Conservation (phyloP, 2,888 invertebrate species). For the Anoplius nigerrimus region DNA sequence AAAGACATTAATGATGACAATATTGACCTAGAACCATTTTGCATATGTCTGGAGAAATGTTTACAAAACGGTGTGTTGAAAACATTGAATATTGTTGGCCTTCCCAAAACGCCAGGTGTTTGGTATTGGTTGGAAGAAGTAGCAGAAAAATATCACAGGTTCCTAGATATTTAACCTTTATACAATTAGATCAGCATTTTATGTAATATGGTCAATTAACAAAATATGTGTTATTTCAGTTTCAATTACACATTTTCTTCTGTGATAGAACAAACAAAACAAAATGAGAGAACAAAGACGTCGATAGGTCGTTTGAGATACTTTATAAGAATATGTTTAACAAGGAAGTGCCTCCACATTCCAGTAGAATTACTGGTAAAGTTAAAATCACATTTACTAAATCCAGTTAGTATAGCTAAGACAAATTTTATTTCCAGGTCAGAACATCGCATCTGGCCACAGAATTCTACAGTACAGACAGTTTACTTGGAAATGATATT, state of each 20-base stretch:
- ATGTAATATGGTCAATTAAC: not conserved
- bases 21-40: slow-evolving; percentile 75
- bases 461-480: slow-evolving; percentile 69
- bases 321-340: slow-evolving; percentile 76
- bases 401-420: not conserved
- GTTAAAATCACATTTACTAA: slow-evolving; percentile 5
- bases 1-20: slow-evolving; percentile 76
- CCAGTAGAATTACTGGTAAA: slow-evolving; percentile 76
- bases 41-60: slow-evolving; percentile 78
- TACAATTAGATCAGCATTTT: slow-evolving; percentile 13
- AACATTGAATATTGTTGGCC: slow-evolving; percentile 71
- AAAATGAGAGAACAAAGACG: slow-evolving; percentile 73
- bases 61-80: slow-evolving; percentile 77
- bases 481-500: slow-evolving; percentile 81
- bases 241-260: slow-evolving; percentile 67
- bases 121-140: slow-evolving; percentile 78
- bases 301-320: slow-evolving; percentile 76
- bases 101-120: slow-evolving; percentile 74
- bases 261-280: slow-evolving; percentile 75
- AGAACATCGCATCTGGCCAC: slow-evolving; percentile 61
- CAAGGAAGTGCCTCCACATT: slow-evolving; percentile 77
- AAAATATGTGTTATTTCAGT: slow-evolving; percentile 55
- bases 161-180: slow-evolving; percentile 7
- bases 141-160: slow-evolving; percentile 64
- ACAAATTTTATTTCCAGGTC: slow-evolving; percentile 46